Percentiles rank a stretch among this genome's conserved stretches.
phyloP scores from a whole-genome alignment of 2,888 invertebrate genomes.

The Ormyrus thymus region DNA sequence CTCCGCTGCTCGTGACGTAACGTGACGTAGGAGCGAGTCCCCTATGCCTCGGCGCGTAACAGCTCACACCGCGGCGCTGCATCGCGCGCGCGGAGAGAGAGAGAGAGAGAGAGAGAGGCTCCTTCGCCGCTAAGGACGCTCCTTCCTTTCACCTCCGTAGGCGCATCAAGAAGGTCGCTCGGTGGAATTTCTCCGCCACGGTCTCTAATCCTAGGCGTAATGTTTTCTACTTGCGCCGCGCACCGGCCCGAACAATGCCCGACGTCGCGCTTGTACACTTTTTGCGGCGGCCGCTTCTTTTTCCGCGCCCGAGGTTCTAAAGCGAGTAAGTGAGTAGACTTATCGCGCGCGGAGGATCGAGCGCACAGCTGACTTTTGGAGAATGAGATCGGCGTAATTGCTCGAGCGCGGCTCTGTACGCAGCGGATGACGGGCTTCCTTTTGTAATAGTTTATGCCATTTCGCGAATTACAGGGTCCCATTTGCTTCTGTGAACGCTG shows the following conservation, averaged over 20 bases:
- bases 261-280: too few species aligned
- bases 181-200: slow-evolving; percentile 40
- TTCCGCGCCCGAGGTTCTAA: too few species aligned
- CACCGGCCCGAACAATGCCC: background rate
- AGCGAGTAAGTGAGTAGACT: background rate
- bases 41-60: too few species aligned
- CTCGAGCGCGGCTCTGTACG: too few species aligned
- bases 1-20: slow-evolving; percentile 38
- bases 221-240: slow-evolving; percentile 6
- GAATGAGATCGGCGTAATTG: too few species aligned
- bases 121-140: slow-evolving; percentile 25
- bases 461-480: too few species aligned
- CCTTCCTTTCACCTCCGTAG: slow-evolving; percentile 51
- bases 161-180: slow-evolving; percentile 51
- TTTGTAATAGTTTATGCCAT: too few species aligned
- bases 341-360: background rate
- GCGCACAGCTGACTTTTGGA: background rate
- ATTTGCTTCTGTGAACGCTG: too few species aligned
- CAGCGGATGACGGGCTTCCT: too few species aligned
- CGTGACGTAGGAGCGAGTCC: slow-evolving; percentile 2
- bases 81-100: too few species aligned
- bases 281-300: too few species aligned
- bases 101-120: background rate
- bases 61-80: too few species aligned
- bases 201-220: slow-evolving; percentile 49